phyloP scores from a whole-genome alignment of 1,140 invertebrate genomes.

The Cryptotermes secundus region DNA sequence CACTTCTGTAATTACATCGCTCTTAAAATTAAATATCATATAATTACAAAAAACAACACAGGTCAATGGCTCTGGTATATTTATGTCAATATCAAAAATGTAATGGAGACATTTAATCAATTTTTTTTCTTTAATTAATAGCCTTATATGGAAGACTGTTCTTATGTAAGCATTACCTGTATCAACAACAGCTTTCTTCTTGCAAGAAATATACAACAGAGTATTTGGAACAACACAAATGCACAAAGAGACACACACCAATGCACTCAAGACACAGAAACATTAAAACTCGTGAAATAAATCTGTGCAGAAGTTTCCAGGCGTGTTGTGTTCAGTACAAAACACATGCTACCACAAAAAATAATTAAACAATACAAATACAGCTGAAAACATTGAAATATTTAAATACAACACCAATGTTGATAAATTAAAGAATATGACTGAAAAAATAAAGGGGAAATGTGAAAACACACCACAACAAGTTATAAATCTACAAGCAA shows the following conservation, averaged over 20 bases:
- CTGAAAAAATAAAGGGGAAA: not conserved
- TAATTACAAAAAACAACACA: no score
- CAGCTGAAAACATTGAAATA: not conserved
- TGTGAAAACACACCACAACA: slow-evolving; percentile 5
- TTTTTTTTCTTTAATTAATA: no score
- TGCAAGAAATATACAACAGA: no score
- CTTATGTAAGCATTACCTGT: no score
- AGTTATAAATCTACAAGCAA: slow-evolving; percentile 7
- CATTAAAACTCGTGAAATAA: not conserved
- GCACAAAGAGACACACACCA: not conserved
- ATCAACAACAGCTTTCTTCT: no score
- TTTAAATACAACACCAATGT: not conserved
- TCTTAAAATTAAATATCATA: no score
- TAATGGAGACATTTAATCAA: no score
- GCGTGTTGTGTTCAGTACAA: not conserved
- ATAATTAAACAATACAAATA: slow-evolving; percentile 28
- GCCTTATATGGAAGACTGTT: no score
- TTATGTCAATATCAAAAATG: no score
- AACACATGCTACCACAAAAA: slow-evolving; percentile 21
- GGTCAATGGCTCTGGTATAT: no score
- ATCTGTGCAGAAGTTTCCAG: not conserved
- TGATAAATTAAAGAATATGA: not conserved
- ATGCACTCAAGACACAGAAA: not conserved
- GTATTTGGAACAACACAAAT: no score
- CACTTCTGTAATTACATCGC: no score